Evolutionary conservation across 2,113 vertebrate genomes (phyloP), one percentile per base, ranked within the genome.

Genomic region (Channa argus): DNA sequence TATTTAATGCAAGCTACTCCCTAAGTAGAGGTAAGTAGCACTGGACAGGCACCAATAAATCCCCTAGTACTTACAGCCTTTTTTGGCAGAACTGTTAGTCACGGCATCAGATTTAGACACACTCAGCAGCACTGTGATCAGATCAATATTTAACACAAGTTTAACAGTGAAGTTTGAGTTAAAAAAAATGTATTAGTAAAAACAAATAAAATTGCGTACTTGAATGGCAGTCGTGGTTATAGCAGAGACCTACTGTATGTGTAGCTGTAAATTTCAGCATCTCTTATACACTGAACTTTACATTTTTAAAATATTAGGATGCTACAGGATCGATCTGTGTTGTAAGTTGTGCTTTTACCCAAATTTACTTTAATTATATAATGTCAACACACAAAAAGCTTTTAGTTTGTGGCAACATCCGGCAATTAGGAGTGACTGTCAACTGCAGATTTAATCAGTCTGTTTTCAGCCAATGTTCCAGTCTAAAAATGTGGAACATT

Each of bases 1-100:
- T 89, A 81, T 88, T 90, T 87, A 86, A 91, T 86, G 83, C 76
- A 56, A 58, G 56, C 67, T 12, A 33, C 75, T 64, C 79, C 37
- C 3, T 73, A 83, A 91, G 74, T 67, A 75, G 68, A 74, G 63
- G 34, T 77, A 84, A 84, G 84, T 70, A 56, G 78, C 54, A 71
- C 65, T 85, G 84, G 86, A 84, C 52, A 10, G 46, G 44, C 36
- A 59, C 77, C 80, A 82, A 74, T 69, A 79, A 66, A 80, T 66
- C 63, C 43, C 43, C 64, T 52, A 46, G 77, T 62, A 43, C 68
- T 69, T 34, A 61, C 58, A 73, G 55, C 69, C 53, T 45, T 60
- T 59, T 15, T 74, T 86, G 87, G 85, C 74, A 55, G 24, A 43
- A 71, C 59, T 50, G 47, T 37, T 41, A 70, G 77, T 80, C 63